Evolutionary conservation across 2,888 invertebrate species (phyloP), one percentile per base, ranked within the genome.

Genomic region (Andrena bicolor): DNA sequence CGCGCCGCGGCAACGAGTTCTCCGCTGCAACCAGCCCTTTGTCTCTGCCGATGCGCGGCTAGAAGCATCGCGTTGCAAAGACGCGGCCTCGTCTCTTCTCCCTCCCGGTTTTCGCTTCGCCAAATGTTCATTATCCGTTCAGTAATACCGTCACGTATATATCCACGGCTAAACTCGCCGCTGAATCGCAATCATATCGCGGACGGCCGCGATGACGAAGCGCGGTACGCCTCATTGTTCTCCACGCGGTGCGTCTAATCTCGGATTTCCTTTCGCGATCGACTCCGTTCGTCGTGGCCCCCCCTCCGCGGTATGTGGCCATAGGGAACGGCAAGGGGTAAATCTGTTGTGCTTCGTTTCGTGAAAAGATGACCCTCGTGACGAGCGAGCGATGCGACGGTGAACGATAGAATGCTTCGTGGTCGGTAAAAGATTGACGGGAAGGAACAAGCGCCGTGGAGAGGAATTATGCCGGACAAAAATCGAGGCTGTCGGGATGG

Each of bases 381-480:
- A 66, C 74, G 69, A 41, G 76, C 69, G 56, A 71, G 80, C 76
- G 73, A 70, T 64, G 72, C 75, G 76, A 81, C 82, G 82, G 82
- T 82, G 76, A 82, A 81, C 76, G 63, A 76, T 78, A 86, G 49
- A 74, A 77, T 80, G 69, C 76, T 70, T 74, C 51, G 60, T 70
- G 56, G 70, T 73, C 68, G 65, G 66, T 61, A 77, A 76, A 73
- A 81, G 69, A 41, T 53, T 72, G 30, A 75, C 49, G 72, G 64
- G 64, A 35, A 68, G 65, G 68, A 61, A 80, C 83, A 74, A 82
- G 65, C 74, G 65, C 66, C 23, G 56, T 8, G 23, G 70, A 60
- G 77, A 32, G 79, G 82, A 88, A 92, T 88, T 87, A 94, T 94
- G 94, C 93, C 94, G 89, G 92, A 93, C 89, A 93, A 93, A 90